Evolutionary conservation across 2,113 vertebrate species (phyloP).

Genomic region (Perca fluviatilis): DNA sequence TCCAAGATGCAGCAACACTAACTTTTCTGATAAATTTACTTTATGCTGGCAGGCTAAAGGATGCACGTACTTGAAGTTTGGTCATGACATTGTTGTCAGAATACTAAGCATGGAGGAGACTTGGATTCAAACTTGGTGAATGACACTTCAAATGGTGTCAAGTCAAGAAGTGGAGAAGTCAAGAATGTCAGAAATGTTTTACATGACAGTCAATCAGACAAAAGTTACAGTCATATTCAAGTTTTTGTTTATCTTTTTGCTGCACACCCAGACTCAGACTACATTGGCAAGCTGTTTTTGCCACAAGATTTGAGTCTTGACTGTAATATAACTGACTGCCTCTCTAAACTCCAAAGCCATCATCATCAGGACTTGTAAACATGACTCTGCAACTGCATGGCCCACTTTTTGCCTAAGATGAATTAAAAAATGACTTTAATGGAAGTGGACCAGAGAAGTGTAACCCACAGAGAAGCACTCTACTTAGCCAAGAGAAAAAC

Average conservation of each 20-base stretch:
- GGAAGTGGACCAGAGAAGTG: constrained; percentile 16
- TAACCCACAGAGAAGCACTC: neutral
- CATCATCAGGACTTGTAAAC: neutral
- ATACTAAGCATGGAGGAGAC: neutral
- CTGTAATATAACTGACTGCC: neutral
- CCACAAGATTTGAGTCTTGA: neutral
- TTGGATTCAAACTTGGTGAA: constrained; percentile 1
- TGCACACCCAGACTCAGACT: too few species aligned
- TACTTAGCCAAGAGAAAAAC: constrained; percentile 4
- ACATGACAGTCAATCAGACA: neutral
- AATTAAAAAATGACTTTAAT: neutral
- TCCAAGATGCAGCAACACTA: constrained; percentile 18
- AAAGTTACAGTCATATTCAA: too few species aligned
- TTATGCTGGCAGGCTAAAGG: constrained; percentile 6
- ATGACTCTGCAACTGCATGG: neutral
- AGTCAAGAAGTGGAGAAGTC: neutral
- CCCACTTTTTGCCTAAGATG: neutral
- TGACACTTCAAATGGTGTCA: neutral
- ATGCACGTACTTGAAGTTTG: constrained; percentile 23
- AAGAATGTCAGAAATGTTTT: neutral
- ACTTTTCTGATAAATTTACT: constrained; percentile 37
- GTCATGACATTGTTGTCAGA: constrained; percentile 5
- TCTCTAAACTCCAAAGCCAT: neutral
- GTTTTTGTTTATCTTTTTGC: neutral
- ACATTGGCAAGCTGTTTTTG: neutral